A percentile compares a stretch with the other conserved stretches of the same genome.
These are phyloP conservation scores for Dyspetes luteomarginatus DNA, from an alignment of 2,888 invertebrate genomes.

Conservation along the genomic window DNA sequence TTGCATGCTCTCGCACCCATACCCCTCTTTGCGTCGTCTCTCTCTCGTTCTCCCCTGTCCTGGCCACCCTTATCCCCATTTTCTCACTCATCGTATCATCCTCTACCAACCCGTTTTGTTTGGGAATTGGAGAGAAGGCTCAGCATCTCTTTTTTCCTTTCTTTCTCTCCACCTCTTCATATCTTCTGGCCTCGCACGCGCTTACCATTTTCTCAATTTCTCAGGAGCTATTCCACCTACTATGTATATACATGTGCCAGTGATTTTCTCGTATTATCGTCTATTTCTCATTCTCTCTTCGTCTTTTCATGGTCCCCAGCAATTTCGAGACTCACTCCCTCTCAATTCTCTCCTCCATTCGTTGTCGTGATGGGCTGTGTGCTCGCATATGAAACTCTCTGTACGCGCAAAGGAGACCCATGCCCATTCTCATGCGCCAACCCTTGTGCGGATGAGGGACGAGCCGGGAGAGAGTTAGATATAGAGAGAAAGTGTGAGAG, in stretches of 20 bases:
- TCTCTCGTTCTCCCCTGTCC: neutral
- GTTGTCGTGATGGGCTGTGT: conserved; percentile 40
- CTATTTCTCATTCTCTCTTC: conserved; percentile 58
- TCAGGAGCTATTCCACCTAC: neutral
- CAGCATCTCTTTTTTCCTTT: conserved; percentile 19
- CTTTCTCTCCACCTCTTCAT: conserved; percentile 24
- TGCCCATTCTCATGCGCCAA: conserved; percentile 31
- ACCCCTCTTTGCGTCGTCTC: conserved; percentile 16
- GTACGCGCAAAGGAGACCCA: conserved; percentile 39
- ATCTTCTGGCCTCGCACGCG: neutral
- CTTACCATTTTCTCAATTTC: neutral
- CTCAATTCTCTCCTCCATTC: conserved; percentile 32
- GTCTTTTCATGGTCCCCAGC: conserved; percentile 49
- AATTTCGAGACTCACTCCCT: conserved; percentile 39
- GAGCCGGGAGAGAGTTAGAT: conserved; percentile 59
- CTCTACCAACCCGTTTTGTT: conserved; percentile 47
- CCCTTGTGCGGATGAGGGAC: neutral
- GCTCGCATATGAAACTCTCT: conserved; percentile 54
- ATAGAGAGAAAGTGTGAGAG: conserved; percentile 58
- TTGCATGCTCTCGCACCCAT: conserved; percentile 70
- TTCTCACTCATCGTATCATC: conserved; percentile 34
- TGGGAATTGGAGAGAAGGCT: neutral
- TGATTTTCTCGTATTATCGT: conserved; percentile 41
- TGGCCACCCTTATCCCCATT: conserved; percentile 45
- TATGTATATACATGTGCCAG: neutral